Conservation (phyloP, 2,113 vertebrate genomes). For the Oplegnathus fasciatus region DNA sequence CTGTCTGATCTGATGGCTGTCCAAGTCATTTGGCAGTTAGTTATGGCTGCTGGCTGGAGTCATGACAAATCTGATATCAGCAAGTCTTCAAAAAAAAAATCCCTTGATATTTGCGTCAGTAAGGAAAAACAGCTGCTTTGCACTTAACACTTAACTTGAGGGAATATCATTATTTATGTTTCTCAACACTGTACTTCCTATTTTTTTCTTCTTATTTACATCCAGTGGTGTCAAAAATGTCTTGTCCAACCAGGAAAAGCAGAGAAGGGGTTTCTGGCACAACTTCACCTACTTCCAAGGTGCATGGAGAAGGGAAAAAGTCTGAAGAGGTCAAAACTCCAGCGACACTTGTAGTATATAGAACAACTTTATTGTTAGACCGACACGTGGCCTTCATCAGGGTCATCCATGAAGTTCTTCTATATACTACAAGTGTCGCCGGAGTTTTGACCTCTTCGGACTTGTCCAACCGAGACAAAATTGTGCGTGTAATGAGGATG, state of each 20-base stretch:
- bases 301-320: too few species aligned
- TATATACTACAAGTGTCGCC: too few species aligned
- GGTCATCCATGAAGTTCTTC: too few species aligned
- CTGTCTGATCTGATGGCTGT: constrained; percentile 49
- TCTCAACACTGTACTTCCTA: constrained; percentile 1
- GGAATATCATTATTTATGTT: constrained; percentile 11
- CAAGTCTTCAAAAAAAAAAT: constrained; percentile 36
- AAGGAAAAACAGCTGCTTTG: constrained; percentile 35
- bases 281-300: too few species aligned
- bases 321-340: too few species aligned
- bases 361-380: too few species aligned
- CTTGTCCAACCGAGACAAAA: neutral
- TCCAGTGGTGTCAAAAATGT: neutral
- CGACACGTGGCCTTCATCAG: too few species aligned
- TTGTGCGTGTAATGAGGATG: neutral
- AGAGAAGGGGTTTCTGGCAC: too few species aligned
- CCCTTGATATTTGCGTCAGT: constrained; percentile 42
- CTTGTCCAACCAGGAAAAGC: too few species aligned
- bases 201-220: neutral
- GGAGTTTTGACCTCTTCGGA: too few species aligned
- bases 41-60: constrained; percentile 42
- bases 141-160: constrained; percentile 23
- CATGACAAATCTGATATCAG: constrained; percentile 47
- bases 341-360: too few species aligned
- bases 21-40: constrained; percentile 41